Evolutionary conservation across 30 jellyfish, hydroid and myxozoan species (phyloP), one percentile per base, ranked within the genome.

Genomic region (Rhopilema esculentum): DNA sequence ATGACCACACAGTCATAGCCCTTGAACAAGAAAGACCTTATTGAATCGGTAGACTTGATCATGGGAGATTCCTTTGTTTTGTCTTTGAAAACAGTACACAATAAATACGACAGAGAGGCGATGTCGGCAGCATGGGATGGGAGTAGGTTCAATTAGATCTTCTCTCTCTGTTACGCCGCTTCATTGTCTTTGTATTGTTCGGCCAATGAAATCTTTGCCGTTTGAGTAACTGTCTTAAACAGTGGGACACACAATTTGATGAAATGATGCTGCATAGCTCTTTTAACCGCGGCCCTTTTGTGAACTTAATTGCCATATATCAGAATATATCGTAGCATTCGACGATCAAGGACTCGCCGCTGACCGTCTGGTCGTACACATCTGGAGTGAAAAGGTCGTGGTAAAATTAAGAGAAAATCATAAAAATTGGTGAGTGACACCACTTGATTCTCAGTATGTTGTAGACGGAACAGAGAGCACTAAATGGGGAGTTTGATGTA

Each of bases 201-300:
- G 67, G 82, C 88, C 84, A 85, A 85, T 74, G 88, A 85, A 85
- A 65, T 50, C 70, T 72, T 72, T 52, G 87, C 92, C 92, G 87
- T 84, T 74, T 85, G 94, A 74, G 89, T 88, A 79, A 88, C 97
- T 79, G 92, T 88, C 97, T 88, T 88, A 69, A 91, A 67, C 97
- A 80, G 97, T 88, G 90, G 97, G 97, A 80, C 84, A 79, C 81
- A 49, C 81, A 77, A 88, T 88, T 88, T 71, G 83, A 88, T 79
- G 97, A 88, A 88, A 68, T 88, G 88, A 75, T 71, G 81, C 88
- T 50, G 92, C 89, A 80, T 79, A 88, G 85, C 89, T 78, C 96
- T 79, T 62, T 78, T 61, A 32, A 72, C 90, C 97, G 89, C 97
- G 97, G 97, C 49, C 66, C 97, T 88, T 88, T 88, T 88, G 97